These are phyloP conservation scores for Yponomeuta evonymella DNA, from an alignment of 2,888 invertebrate species.

Conservation along the genomic window DNA sequence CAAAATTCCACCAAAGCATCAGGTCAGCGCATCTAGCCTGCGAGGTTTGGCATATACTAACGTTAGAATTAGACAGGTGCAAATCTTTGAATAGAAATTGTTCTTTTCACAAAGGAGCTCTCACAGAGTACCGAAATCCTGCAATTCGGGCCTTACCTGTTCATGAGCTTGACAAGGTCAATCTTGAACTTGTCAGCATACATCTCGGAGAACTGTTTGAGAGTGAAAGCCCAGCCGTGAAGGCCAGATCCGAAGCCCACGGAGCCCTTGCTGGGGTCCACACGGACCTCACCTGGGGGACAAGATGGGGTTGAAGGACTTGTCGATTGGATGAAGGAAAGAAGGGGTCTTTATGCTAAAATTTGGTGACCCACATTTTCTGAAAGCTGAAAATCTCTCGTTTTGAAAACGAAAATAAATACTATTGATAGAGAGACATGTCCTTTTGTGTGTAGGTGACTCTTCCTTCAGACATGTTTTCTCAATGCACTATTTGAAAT, in stretches of 20 bases:
- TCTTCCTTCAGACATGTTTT: too few relatives aligned
- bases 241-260: constrained; percentile 99
- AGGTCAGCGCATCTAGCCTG: too few relatives aligned
- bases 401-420: not conserved
- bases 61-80: too few relatives aligned
- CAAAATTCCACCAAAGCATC: too few relatives aligned
- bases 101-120: not conserved
- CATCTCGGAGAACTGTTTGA: constrained; percentile 99
- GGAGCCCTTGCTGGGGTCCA: constrained; percentile 98
- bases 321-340: not conserved
- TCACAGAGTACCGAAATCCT: not conserved
- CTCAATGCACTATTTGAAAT: too few relatives aligned
- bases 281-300: constrained; percentile 89
- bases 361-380: too few relatives aligned
- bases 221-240: constrained; percentile 99
- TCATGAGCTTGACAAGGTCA: constrained; percentile 97
- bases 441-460: too few relatives aligned
- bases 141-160: constrained; percentile 59
- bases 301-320: not conserved
- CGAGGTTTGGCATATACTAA: too few relatives aligned
- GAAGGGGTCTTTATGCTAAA: too few relatives aligned
- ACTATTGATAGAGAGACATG: not conserved
- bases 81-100: too few relatives aligned
- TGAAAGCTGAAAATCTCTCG: not conserved
- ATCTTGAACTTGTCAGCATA: constrained; percentile 99